Conservation (phyloP, 2,797 vertebrate species). For the Iguana delicatissima region DNA sequence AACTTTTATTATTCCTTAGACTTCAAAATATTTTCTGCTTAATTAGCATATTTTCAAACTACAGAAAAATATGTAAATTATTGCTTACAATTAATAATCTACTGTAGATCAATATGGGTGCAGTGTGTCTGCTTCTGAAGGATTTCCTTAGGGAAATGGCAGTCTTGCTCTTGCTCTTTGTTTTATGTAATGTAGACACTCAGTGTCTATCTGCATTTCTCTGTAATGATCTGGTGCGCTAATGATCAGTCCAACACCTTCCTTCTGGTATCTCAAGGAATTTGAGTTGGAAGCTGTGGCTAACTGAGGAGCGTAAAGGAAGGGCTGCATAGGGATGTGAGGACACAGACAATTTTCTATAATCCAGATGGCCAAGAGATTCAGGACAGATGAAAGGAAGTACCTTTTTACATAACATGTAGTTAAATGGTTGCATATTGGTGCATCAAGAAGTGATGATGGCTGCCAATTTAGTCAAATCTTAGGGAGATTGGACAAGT, state of each 20-base stretch:
- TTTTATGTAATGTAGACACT: not conserved
- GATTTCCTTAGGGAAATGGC: not conserved
- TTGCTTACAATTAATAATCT: not conserved
- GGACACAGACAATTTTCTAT: not conserved
- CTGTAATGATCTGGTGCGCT: not conserved
- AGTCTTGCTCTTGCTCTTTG: not conserved
- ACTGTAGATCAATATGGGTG: not conserved
- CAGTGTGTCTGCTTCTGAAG: too few relatives aligned
- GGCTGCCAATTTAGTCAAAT: too few relatives aligned
- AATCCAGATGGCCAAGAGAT: too few relatives aligned
- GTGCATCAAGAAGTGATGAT: too few relatives aligned
- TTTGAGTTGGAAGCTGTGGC: too few relatives aligned
- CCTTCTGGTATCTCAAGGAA: not conserved
- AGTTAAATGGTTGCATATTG: too few relatives aligned
- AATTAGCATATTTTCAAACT: conserved; percentile 20
- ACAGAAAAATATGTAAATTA: conserved; percentile 32
- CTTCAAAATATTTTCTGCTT: conserved; percentile 44
- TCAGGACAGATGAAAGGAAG: too few relatives aligned
- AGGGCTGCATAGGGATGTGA: not conserved
- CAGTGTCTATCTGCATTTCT: not conserved
- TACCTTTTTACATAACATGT: too few relatives aligned
- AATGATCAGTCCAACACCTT: too few relatives aligned
- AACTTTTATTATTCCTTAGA: conserved; percentile 45
- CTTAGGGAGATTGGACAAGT: too few relatives aligned
- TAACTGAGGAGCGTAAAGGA: not conserved